These are phyloP conservation scores for Todiramphus saurophagus DNA, from an alignment of 2,113 vertebrate species.

Conservation along the genomic window DNA sequence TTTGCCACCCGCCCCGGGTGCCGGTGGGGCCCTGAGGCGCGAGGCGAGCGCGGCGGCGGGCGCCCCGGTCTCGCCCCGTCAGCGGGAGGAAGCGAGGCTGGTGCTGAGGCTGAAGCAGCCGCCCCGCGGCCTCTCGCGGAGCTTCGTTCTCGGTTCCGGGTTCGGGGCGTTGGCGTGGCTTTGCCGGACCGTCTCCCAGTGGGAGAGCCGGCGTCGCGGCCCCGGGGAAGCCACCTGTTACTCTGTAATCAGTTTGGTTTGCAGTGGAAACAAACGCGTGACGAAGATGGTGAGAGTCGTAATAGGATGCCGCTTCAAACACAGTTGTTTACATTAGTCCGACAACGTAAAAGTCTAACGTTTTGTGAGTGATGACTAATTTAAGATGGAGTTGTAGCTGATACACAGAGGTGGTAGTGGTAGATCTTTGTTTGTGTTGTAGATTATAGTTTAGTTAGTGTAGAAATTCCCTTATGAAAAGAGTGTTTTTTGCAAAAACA, in stretches of 20 bases:
- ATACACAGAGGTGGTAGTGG: background rate
- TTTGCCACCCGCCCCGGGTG: accelerated
- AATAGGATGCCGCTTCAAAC: background rate
- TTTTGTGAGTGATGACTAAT: background rate
- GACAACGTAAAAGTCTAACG: background rate
- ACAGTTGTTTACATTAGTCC: background rate
- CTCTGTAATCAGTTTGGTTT: background rate
- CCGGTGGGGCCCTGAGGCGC: background rate
- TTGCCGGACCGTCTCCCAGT: background rate
- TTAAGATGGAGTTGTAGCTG: background rate
- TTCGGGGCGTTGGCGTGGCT: background rate
- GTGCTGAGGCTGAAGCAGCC: background rate
- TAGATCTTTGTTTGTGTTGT: background rate
- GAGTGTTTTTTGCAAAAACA: background rate
- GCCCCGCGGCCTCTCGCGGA: background rate
- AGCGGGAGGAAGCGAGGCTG: background rate
- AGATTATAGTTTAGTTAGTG: background rate
- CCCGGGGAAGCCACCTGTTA: background rate
- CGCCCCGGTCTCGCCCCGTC: background rate
- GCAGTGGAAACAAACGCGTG: background rate
- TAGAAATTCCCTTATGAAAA: background rate
- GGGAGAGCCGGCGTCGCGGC: background rate
- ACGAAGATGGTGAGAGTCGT: background rate
- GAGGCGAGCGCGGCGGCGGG: background rate
- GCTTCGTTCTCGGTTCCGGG: constrained; percentile 25